Conservation (phyloP, 2,113 vertebrate species). For the Podarcis raffonei region DNA sequence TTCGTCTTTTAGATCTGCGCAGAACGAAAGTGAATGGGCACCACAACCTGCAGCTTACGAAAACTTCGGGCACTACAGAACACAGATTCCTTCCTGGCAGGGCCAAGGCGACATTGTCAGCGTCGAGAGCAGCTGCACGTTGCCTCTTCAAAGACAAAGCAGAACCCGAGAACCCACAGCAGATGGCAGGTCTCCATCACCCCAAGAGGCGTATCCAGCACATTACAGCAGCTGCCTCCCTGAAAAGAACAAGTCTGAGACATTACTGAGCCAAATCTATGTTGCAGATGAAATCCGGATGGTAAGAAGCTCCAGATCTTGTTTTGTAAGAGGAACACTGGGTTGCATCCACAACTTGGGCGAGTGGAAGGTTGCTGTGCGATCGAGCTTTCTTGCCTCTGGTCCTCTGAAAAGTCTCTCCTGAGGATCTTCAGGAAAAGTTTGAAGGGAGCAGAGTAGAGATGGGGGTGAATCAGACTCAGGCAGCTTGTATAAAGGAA, state of each 20-base stretch:
- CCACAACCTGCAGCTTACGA: neutral
- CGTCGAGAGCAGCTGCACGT: neutral
- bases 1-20: constrained; percentile 46
- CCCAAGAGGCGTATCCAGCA: constrained; percentile 14
- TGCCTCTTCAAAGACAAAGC: constrained; percentile 38
- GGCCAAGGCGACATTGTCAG: constrained; percentile 3
- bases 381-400: too few species aligned
- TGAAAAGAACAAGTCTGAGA: constrained; percentile 37
- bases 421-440: neutral
- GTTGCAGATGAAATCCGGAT: constrained; percentile 45
- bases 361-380: too few species aligned
- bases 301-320: constrained; percentile 65
- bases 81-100: constrained; percentile 11
- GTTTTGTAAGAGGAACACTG: neutral
- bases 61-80: constrained; percentile 18
- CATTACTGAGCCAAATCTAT: constrained; percentile 35
- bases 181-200: constrained; percentile 16
- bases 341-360: neutral
- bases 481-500: neutral
- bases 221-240: neutral
- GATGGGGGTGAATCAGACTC: neutral
- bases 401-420: too few species aligned
- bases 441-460: neutral
- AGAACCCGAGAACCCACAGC: constrained; percentile 42
- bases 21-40: constrained; percentile 19